A percentile compares a stretch with the other conserved stretches of the same genome.
These are phyloP conservation scores for Diceros bicornis DNA, from an alignment of 2,797 vertebrate genomes.

Conservation along the genomic window DNA sequence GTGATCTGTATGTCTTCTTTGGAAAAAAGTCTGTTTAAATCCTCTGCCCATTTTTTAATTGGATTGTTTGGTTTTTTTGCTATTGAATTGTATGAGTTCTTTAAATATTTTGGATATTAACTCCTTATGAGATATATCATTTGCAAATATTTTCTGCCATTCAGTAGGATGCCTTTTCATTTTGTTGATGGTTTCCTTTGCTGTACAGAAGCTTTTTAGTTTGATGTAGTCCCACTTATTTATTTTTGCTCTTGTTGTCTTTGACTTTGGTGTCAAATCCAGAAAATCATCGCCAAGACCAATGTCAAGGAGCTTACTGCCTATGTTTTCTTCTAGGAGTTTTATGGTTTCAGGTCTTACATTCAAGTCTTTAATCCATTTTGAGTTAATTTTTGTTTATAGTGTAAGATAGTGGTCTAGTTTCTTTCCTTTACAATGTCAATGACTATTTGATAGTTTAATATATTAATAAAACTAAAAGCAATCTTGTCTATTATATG, in stretches of 20 bases:
- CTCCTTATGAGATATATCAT: too few species aligned
- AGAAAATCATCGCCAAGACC: neutral
- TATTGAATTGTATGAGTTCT: too few species aligned
- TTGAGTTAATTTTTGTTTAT: neutral
- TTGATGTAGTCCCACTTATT: neutral
- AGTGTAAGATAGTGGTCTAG: neutral
- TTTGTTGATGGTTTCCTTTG: too few species aligned
- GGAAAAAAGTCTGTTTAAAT: too few species aligned
- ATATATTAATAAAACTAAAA: slow-evolving; percentile 39
- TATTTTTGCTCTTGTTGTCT: neutral
- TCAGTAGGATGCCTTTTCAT: too few species aligned
- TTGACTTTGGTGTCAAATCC: neutral
- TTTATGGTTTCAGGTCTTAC: neutral
- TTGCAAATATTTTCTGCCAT: too few species aligned
- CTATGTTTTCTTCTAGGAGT: neutral
- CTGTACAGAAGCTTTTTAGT: neutral
- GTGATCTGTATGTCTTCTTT: too few species aligned
- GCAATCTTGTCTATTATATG: neutral
- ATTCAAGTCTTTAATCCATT: neutral
- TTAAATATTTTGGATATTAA: too few species aligned
- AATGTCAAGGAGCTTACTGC: neutral
- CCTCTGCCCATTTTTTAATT: too few species aligned
- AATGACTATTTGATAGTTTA: neutral
- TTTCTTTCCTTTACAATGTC: neutral
- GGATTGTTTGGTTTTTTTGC: too few species aligned